Conservation (phyloP, 2,888 invertebrate species). For the Troides oblongomaculatus region DNA sequence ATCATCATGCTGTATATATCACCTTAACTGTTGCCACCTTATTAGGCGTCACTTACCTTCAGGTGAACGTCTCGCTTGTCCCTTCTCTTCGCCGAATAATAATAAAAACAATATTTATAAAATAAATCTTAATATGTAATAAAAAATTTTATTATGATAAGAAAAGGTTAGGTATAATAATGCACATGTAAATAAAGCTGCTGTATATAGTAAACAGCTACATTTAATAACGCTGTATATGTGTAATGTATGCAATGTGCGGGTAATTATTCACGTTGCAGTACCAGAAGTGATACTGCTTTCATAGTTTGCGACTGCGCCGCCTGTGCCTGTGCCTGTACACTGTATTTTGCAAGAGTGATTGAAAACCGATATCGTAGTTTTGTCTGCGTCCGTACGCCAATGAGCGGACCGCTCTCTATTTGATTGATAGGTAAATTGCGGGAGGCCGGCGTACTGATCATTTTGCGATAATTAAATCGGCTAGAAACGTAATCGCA, state of each 20-base stretch:
- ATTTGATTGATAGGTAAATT: constrained; percentile 80
- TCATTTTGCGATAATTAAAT: constrained; percentile 80
- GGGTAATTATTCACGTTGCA: constrained; percentile 14
- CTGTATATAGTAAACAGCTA: no score
- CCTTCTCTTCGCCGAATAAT: no score
- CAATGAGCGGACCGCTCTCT: constrained; percentile 53
- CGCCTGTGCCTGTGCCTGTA: constrained; percentile 12
- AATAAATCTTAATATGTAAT: no score
- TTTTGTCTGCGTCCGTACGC: constrained; percentile 45
- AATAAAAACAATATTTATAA: no score
- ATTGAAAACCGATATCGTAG: constrained; percentile 57
- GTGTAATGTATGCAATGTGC: neutral
- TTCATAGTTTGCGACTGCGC: constrained; percentile 23
- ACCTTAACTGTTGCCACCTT: no score
- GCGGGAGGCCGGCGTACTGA: constrained; percentile 72
- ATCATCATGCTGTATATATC: no score
- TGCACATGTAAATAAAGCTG: no score
- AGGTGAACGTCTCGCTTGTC: no score
- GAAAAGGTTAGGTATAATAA: no score
- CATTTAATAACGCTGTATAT: no score
- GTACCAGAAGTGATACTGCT: constrained; percentile 17
- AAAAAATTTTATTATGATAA: no score
- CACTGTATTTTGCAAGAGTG: constrained; percentile 38
- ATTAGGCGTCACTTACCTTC: no score
- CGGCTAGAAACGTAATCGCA: constrained; percentile 77